Evolutionary conservation across 64 coral and sea anemone species (phyloP), one percentile per base, ranked within the genome.

Genomic region (Stichodactyla helianthus): DNA sequence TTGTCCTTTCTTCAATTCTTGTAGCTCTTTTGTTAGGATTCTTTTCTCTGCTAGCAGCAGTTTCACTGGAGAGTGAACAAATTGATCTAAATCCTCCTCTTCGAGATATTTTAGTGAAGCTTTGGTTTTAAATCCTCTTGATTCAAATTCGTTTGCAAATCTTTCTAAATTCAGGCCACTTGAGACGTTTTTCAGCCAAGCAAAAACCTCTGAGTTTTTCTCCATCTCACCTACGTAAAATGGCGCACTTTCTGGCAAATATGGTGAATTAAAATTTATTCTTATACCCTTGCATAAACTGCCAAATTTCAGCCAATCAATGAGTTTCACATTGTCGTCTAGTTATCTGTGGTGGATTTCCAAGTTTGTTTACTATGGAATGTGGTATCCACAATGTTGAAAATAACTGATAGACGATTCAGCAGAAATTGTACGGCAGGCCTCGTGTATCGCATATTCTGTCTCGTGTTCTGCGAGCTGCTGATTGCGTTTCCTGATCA

Each of bases 141-240:
- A 54, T 88, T 88, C 86, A 79, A 81, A 88, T 52, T 82, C 88
- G 16, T 64, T 61, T 16, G 20, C 77, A 79, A 89, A 65, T 74
- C 88, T 63, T 53, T 89, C 88, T 81, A 89, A 70, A 70, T 70
- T 70, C 6, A 70, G 64, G n/a, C 63, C 63, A 23, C 18, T 68
- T 22, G 63, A 20, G 20, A 68, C 20, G 63, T 68, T 23, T 23
- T 68, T 68, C 18, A 68, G 63, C 63, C 63, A 68, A 20, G 4
- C 20, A 68, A 23, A 68, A 4, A 68, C 20, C 22, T 68, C 63
- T 22, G 19, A 20, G 14, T 68, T 23, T 16, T 5, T 23, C 20
- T 2, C 63, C 63, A 68, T 68, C 22, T 68, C 63, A 2, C 2
- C 19, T 7, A 4, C 22, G 2, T 7, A 68, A 68, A n/a, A n/a